These are phyloP conservation scores for Drosophila antonietae DNA, from an alignment of 2,888 invertebrate species.

Conservation along the genomic window DNA sequence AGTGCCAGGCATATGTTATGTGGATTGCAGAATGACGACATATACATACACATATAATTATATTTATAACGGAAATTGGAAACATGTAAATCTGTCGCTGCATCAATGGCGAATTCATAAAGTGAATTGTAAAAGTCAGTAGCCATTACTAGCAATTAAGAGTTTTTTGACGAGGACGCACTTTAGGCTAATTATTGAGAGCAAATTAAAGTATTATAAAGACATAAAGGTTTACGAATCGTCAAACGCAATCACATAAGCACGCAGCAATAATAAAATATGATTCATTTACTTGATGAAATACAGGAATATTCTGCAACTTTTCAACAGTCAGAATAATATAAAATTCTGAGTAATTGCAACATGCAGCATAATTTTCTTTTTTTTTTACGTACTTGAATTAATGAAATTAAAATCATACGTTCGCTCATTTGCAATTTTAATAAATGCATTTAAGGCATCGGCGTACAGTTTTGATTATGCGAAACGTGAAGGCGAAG, in stretches of 20 bases:
- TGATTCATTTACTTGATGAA: not conserved
- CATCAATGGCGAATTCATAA: constrained; percentile 21
- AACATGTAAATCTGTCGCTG: constrained; percentile 41
- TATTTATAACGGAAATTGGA: constrained; percentile 18
- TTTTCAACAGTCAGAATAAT: not conserved
- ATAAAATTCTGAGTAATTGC: not conserved
- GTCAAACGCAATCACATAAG: not conserved
- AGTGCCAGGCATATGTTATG: not conserved
- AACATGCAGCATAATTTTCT: not conserved
- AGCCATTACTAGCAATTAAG: not conserved
- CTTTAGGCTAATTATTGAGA: not conserved
- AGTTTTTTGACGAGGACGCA: not conserved
- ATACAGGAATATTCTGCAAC: not conserved
- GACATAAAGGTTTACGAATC: not conserved
- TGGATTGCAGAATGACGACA: no score
- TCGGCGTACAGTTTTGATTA: not conserved
- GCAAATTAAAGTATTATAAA: not conserved
- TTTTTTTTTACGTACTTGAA: not conserved
- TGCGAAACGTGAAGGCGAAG: not conserved
- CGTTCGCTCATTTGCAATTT: not conserved
- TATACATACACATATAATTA: no score
- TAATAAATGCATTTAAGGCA: not conserved
- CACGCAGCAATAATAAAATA: not conserved
- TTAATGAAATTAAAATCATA: not conserved
- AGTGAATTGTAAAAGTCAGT: constrained; percentile 14